These are phyloP conservation scores for Atractosteus spatula DNA, from an alignment of 2,113 vertebrate species.

Conservation along the genomic window DNA sequence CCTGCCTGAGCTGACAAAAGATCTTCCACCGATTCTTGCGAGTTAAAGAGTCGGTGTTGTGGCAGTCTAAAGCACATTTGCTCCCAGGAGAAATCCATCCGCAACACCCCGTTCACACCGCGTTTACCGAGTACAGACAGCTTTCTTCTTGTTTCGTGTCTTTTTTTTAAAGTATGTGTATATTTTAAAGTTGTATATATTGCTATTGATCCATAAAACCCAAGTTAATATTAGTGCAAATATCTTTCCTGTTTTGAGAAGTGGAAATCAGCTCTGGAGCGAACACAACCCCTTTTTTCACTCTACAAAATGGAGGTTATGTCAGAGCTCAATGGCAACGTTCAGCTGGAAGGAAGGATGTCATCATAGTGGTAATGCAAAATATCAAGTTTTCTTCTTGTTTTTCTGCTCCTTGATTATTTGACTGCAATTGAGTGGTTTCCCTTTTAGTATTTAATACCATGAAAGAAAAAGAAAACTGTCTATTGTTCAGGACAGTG, in stretches of 20 bases:
- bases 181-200: conserved; percentile 55
- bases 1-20: conserved; percentile 22
- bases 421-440: conserved; percentile 48
- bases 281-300: neutral
- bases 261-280: conserved; percentile 48
- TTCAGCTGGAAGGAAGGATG: conserved; percentile 33
- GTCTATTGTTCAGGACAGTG: conserved; percentile 20
- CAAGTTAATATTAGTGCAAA: conserved; percentile 74
- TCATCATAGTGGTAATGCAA: conserved; percentile 17
- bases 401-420: conserved; percentile 32
- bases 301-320: conserved; percentile 22
- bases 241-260: conserved; percentile 69
- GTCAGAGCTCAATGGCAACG: conserved; percentile 38
- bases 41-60: conserved; percentile 47
- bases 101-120: conserved; percentile 51
- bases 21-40: conserved; percentile 33
- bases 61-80: conserved; percentile 35
- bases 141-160: conserved; percentile 27
- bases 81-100: conserved; percentile 31
- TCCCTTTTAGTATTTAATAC: conserved; percentile 45
- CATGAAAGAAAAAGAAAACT: conserved; percentile 16
- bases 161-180: conserved; percentile 41
- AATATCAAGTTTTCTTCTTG: conserved; percentile 34
- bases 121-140: conserved; percentile 47
- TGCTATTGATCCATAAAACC: conserved; percentile 70